Base-by-base conservation (phyloP, 2,888 invertebrate species). In the Spisula solida region DNA sequence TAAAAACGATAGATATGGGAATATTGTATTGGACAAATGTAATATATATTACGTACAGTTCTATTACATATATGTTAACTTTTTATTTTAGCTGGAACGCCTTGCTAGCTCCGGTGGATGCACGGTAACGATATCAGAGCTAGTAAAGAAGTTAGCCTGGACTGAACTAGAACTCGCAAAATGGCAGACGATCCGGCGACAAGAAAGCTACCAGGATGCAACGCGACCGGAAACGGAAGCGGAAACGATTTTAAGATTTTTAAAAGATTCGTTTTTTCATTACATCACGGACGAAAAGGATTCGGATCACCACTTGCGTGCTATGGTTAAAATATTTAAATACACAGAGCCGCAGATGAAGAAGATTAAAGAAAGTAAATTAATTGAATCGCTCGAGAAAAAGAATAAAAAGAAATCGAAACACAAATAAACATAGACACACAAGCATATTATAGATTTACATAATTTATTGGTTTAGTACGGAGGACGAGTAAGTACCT, bases 221-320 rank as follows among this genome's bases (percentile, higher is more conserved):
- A 92, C 92, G 25, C 93, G 90, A 86, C 95, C 96, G 55, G 95
- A 94, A 85, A 96, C 95, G 25, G 94, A 96, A 83, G 94, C 95
- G 0, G 95, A 95, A 16, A 95, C 94, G 10, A 95, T 94, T 1
- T 92, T 96, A 12, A 88, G 93, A 16, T 96, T 96, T 86, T 92
- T 96, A 12, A 94, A 94, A 55, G 96, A 96, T 90, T 94, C 95
- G 1, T 94, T 96, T 87, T 96, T 94, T 86, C 96, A 96, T 88
- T 96, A 95, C 83, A 85, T 96, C n/a, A 95, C 95, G 2, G 94
- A 94, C 48, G 92, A 88, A 18, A 93, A 92, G 41, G 92, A 94
- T 16, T 88, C 93, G 0, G 95, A 94, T 56, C 93, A 93, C 29
- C 96, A 96, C 81, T 88, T 96, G 55, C 85, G 94, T 18, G 96